A percentile compares a stretch with the other conserved stretches of the same genome.
Conservation (phyloP, 2,888 invertebrate species). For the Aphidoletes aphidimyza region DNA sequence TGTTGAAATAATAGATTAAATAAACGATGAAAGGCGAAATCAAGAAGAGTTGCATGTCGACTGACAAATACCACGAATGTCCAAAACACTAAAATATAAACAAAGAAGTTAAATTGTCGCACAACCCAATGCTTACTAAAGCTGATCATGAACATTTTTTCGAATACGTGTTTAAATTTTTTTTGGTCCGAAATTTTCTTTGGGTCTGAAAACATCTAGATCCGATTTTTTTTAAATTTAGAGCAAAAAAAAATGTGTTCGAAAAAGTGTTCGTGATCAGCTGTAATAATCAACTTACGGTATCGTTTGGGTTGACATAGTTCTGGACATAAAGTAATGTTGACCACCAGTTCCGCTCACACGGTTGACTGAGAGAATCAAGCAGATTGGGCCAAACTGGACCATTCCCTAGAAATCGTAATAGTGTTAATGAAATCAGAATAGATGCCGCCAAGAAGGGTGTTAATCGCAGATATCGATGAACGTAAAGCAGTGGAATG, state of each 20-base stretch:
- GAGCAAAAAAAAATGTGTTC: too few species aligned
- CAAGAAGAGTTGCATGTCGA: constrained; percentile 71
- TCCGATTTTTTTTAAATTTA: too few species aligned
- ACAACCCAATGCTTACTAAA: too few species aligned
- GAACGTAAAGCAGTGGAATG: constrained; percentile 65
- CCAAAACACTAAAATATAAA: too few species aligned
- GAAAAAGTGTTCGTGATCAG: too few species aligned
- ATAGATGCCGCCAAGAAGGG: constrained; percentile 69
- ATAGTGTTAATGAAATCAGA: constrained; percentile 67
- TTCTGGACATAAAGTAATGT: constrained; percentile 68
- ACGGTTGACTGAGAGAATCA: constrained; percentile 59
- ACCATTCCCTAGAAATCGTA: constrained; percentile 68
- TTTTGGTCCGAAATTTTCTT: too few species aligned
- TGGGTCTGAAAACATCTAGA: too few species aligned
- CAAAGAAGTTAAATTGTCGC: too few species aligned
- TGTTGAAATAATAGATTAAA: constrained; percentile 61
- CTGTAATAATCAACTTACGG: too few species aligned
- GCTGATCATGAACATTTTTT: too few species aligned
- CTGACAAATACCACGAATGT: too few species aligned
- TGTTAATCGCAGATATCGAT: constrained; percentile 68
- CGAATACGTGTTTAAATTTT: too few species aligned
- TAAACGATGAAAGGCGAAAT: constrained; percentile 70
- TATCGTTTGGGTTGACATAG: constrained; percentile 62
- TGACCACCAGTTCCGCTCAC: constrained; percentile 67
- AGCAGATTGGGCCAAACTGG: constrained; percentile 67